Percentiles rank a stretch among this genome's conserved stretches.
Evolutionary conservation across 2,797 vertebrate genomes (phyloP).

Genomic region (Streptopelia turtur): DNA sequence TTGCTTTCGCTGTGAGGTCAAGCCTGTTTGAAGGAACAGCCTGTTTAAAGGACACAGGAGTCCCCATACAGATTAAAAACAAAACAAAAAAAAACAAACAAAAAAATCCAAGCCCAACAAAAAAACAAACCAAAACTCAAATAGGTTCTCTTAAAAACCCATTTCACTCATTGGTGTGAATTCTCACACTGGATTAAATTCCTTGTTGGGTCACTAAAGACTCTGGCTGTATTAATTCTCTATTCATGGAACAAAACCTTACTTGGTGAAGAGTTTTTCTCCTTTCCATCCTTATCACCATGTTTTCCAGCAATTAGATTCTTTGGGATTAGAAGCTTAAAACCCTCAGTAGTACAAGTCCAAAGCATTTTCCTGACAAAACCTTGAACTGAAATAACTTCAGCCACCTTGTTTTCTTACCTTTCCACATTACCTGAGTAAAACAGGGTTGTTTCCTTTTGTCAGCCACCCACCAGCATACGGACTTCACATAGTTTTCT

Average conservation of each 20-base stretch:
- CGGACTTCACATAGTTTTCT: not conserved
- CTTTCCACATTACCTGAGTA: not conserved
- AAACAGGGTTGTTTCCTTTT: not conserved
- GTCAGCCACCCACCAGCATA: not conserved
- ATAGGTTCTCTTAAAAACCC: not conserved
- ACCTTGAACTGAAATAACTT: not conserved
- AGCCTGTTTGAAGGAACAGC: not conserved
- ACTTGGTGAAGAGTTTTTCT: not conserved
- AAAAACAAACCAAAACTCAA: not conserved
- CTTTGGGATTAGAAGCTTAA: not conserved
- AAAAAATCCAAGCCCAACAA: not conserved
- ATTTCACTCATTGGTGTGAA: not conserved
- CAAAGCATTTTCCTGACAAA: not conserved
- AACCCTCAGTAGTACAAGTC: not conserved
- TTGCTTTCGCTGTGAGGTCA: conserved; percentile 5
- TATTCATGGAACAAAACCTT: not conserved
- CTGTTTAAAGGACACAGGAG: conserved; percentile 2
- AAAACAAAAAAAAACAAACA: not conserved
- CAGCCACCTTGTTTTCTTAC: not conserved
- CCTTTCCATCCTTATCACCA: not conserved
- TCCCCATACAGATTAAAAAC: not conserved
- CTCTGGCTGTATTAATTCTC: not conserved
- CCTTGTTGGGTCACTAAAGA: not conserved
- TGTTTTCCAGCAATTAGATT: not conserved
- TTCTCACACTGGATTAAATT: not conserved